Percentiles rank a stretch among this genome's conserved stretches.
Evolutionary conservation across 2,113 vertebrate species (phyloP).

Genomic region (Larimichthys polyactis): DNA sequence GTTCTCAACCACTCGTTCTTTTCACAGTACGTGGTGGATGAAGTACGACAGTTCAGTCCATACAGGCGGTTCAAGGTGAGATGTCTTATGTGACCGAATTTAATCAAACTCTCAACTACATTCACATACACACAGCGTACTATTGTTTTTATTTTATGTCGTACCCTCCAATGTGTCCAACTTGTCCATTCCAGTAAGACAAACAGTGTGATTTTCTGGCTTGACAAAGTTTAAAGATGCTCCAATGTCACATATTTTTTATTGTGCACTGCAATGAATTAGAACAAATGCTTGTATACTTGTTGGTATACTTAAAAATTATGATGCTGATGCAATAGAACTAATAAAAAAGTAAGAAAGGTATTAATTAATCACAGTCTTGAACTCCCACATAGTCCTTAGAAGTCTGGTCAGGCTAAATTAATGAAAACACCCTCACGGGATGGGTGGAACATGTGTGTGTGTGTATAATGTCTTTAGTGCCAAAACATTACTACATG

Average conservation of each 20-base stretch:
- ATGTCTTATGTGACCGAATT: neutral
- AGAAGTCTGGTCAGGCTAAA: neutral
- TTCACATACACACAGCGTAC: neutral
- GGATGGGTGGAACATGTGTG: neutral
- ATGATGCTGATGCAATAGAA: too few species aligned
- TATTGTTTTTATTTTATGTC: neutral
- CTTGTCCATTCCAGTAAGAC: too few species aligned
- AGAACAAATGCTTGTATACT: too few species aligned
- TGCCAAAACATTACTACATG: neutral
- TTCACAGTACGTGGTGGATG: constrained; percentile 93
- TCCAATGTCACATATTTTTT: neutral
- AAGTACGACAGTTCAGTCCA: constrained; percentile 95
- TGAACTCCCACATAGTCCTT: neutral
- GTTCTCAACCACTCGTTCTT: constrained; percentile 95
- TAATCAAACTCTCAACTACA: neutral
- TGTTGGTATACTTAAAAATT: too few species aligned
- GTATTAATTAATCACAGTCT: too few species aligned
- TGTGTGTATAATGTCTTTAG: neutral
- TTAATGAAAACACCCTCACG: neutral
- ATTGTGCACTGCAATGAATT: too few species aligned
- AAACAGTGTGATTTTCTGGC: neutral
- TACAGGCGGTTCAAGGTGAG: constrained; percentile 94
- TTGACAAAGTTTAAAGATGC: neutral
- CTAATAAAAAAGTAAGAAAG: too few species aligned
- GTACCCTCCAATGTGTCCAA: neutral